A percentile compares a stretch with the other conserved stretches of the same genome.
These are phyloP conservation scores for Phalera bucephala DNA, from an alignment of 2,888 invertebrate species.

Conservation along the genomic window DNA sequence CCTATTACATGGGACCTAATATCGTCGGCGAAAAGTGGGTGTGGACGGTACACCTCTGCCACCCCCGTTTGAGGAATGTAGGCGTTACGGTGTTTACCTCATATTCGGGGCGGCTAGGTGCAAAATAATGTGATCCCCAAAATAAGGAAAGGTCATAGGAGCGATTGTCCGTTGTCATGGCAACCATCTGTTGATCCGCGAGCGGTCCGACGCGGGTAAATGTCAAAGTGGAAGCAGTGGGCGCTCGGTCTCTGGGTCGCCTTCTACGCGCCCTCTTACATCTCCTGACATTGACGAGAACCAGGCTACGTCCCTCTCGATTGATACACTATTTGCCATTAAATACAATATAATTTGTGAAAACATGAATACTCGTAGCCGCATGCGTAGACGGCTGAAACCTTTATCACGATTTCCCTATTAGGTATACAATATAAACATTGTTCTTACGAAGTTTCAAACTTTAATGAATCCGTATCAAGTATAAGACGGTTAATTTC, in stretches of 20 bases:
- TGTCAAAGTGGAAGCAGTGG: conserved; percentile 54
- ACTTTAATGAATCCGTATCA: too few relatives aligned
- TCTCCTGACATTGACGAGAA: conserved; percentile 11
- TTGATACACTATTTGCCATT: conserved; percentile 19
- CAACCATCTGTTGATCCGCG: conserved; percentile 61
- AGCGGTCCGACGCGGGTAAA: conserved; percentile 33
- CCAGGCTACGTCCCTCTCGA: conserved; percentile 5
- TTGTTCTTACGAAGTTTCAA: too few relatives aligned
- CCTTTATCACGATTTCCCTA: too few relatives aligned
- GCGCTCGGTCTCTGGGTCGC: conserved; percentile 24
- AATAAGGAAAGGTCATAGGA: conserved; percentile 56
- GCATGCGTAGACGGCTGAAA: conserved; percentile 16
- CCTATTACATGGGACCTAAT: too few relatives aligned
- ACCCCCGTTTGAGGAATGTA: too few relatives aligned
- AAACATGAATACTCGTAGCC: conserved; percentile 13
- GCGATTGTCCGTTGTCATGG: conserved; percentile 52
- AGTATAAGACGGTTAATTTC: too few relatives aligned
- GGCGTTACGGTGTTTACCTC: not conserved
- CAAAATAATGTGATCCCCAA: conserved; percentile 14
- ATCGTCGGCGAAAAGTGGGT: too few relatives aligned
- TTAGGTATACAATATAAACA: too few relatives aligned
- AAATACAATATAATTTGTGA: conserved; percentile 9
- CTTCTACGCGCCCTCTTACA: conserved; percentile 20
- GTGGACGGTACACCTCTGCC: too few relatives aligned
- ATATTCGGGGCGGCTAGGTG: conserved; percentile 10